Evolutionary conservation across 2,797 vertebrate species (phyloP), one percentile per base, ranked within the genome.

Genomic region (Labeo calbasu): DNA sequence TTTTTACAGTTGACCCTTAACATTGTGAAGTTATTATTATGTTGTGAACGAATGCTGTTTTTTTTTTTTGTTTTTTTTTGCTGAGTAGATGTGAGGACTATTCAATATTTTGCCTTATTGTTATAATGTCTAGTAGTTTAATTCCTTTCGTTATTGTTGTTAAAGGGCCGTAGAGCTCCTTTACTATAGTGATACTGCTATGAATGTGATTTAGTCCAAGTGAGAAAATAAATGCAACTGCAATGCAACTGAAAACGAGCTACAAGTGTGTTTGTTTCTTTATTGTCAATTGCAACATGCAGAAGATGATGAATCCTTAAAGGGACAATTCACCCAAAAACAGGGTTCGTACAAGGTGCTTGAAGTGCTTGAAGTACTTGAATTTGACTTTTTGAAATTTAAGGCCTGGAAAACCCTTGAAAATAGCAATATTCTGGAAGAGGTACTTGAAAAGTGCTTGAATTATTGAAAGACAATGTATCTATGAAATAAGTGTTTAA

Each of bases 161-260:
- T 91, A 87, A 93, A 90, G 89, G 91, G 93, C 86, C 85, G 88
- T 77, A 87, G 91, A 90, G 91, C 91, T 93, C 92, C 91, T 93
- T 94, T 95, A 93, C 93, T 95, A 94, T 95, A 95, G 94, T 95
- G 90, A 95, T 95, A 94, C 88, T 94, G 92, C 91, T 92, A 90
- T 94, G 95, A 95, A 95, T 96, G 95, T 94, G 93, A 94, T 86
- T 86, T 91, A 92, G 91, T 92, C 86, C 92, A 91, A 90, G 91
- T 88, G 89, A 92, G 88, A 96, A 36, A 97, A 95, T 95, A 95
- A 94, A 97, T 95, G 96, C 96, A 97, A 95, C 88, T 89, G 88
- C 96, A 97, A 97, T 97, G 96, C 95, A 96, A 96, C 88, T 88
- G 90, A 89, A 93, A 89, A 82, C 43, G 19, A 46, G 15, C 14